Base-by-base conservation (phyloP, 2,797 vertebrate species). In the Xiphophorus birchmanni region DNA sequence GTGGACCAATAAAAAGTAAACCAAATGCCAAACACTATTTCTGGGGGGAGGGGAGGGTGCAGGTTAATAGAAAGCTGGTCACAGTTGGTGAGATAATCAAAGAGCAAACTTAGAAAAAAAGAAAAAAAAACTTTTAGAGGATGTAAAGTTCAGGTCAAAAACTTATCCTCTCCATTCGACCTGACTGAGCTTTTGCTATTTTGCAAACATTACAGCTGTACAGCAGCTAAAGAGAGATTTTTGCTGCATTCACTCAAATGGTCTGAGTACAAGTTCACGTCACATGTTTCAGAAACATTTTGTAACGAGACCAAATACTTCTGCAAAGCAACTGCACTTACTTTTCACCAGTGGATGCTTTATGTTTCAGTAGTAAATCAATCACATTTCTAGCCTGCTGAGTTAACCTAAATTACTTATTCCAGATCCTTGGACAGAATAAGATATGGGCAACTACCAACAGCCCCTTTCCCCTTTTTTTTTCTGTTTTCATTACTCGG, bases 321-420 rank as follows among this genome's bases (percentile, higher is more conserved):
- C 23, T 71, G 67, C 67, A 71, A 26, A 74, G 35, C 29, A 50
- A 42, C 29, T 37, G 32, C 9, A 48, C 52, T 52, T 75, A 69
- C 48, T 80, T 80, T 71, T 63, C 74, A 37, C 17, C 74, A 76
- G 56, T 52, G 35, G 73, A 29, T 44, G 29, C 50, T 37, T 71
- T 10, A n/a, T 73, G 72, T 83, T 74, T 84, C 29, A 11, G 87
- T 84, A n/a, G 90, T 78, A 85, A 89, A 82, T 90, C 72, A 90
- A 90, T 85, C 81, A 79, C 80, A 77, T 82, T 90, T 89, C 89
- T 88, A 85, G 52, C 73, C 58, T 76, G 82, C 75, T 83, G 69
- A 88, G 90, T 91, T 88, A 87, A 85, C 86, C 87, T 77, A 26
- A 91, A 93, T 92, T 78, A 90, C 84, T 84, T 85, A 85, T 89